phyloP scores from a whole-genome alignment of 1,140 invertebrate species.

The Drosophila novamexicana region DNA sequence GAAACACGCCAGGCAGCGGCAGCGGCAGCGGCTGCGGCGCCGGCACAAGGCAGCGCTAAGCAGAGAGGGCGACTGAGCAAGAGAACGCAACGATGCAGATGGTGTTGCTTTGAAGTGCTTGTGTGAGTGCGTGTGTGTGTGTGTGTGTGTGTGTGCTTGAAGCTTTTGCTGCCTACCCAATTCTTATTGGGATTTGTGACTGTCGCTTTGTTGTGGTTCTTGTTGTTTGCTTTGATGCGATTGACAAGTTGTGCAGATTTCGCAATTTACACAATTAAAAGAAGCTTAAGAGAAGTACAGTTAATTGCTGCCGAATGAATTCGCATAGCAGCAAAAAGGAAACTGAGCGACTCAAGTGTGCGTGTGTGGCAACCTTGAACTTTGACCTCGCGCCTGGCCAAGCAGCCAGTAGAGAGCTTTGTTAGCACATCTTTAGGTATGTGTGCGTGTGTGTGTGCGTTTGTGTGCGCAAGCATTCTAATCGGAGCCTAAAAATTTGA shows the following conservation, averaged over 20 bases:
- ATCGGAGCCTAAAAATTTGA: slow-evolving; percentile 73
- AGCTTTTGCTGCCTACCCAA: slow-evolving; percentile 9
- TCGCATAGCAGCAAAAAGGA: slow-evolving; percentile 9
- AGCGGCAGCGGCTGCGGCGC: neutral
- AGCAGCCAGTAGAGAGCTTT: slow-evolving; percentile 7
- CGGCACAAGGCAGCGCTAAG: neutral
- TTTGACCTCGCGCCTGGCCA: slow-evolving; percentile 61
- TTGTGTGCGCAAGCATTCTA: slow-evolving; percentile 47
- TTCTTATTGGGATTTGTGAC: slow-evolving; percentile 31
- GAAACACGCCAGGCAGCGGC: neutral
- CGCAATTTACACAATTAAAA: slow-evolving; percentile 61
- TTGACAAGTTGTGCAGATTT: slow-evolving; percentile 58
- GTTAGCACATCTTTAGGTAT: neutral
- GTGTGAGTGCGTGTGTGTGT: slow-evolving; percentile 10
- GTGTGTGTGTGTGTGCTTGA: neutral
- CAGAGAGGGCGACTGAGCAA: neutral
- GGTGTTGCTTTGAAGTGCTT: slow-evolving; percentile 29
- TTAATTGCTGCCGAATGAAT: slow-evolving; percentile 46
- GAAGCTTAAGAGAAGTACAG: slow-evolving; percentile 12
- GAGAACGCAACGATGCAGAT: slow-evolving; percentile 8
- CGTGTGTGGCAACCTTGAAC: slow-evolving; percentile 68
- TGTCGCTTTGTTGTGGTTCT: slow-evolving; percentile 20
- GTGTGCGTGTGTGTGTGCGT: neutral
- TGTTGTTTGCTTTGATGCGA: slow-evolving; percentile 18
- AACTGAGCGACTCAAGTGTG: neutral